Conservation (phyloP, 2,888 invertebrate genomes). For the Dorcus parallelipipedus region DNA sequence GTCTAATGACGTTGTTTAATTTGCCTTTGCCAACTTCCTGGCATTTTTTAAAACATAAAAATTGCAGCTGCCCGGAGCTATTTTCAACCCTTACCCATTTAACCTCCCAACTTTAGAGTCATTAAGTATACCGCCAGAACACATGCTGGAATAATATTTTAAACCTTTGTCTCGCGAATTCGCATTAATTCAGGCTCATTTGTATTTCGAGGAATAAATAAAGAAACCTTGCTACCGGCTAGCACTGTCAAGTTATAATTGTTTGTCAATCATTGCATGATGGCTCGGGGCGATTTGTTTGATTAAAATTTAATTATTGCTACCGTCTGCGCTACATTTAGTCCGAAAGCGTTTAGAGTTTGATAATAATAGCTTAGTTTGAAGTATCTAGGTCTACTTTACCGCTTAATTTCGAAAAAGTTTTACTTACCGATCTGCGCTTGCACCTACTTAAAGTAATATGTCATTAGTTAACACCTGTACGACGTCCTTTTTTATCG, state of each 20-base stretch:
- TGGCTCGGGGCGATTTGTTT: conserved; percentile 15
- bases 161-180: conserved; percentile 7
- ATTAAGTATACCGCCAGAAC: conserved; percentile 9
- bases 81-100: conserved; percentile 6
- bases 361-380: too few relatives aligned
- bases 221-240: conserved; percentile 23
- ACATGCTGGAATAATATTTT: conserved; percentile 9
- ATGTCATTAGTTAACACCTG: not conserved
- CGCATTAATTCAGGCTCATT: conserved; percentile 14
- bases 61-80: conserved; percentile 12
- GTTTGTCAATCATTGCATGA: conserved; percentile 31
- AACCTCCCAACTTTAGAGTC: conserved; percentile 7
- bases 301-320: conserved; percentile 14
- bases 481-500: not conserved
- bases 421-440: too few relatives aligned
- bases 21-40: too few relatives aligned
- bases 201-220: conserved; percentile 8
- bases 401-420: too few relatives aligned
- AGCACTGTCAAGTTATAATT: conserved; percentile 26
- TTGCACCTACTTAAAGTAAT: not conserved
- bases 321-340: conserved; percentile 2
- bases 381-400: too few relatives aligned
- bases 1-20: too few relatives aligned
- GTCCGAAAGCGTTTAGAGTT: too few relatives aligned
- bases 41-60: not conserved